Evolutionary conservation across 2,888 invertebrate genomes (phyloP), one percentile per base, ranked within the genome.

Genomic region (Ditula angustiorana): DNA sequence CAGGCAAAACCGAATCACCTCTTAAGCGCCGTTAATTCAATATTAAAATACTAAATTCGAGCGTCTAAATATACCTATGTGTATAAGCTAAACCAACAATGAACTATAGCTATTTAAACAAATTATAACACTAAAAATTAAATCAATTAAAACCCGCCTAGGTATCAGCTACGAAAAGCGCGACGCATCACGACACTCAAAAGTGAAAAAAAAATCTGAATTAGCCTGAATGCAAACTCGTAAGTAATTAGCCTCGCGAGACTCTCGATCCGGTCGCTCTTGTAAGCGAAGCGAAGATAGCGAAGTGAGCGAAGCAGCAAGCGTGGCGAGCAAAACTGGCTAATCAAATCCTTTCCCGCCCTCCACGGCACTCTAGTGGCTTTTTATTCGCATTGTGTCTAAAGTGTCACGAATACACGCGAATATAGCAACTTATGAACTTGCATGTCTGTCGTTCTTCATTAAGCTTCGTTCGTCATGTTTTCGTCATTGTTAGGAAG

Each of bases 191-290:
- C 83, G 86, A 82, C 82, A 26, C 33, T 30, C 82, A 82, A 86
- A 77, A 82, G 83, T 81, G 85, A 83, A 85, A 90, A 41, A 90
- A 90, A 91, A 89, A 87, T 8, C 10, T 80, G 87, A 91, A 91
- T 91, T 90, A 90, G 85, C 87, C 85, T 89, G 91, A 90, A 92
- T 88, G 88, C 85, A 69, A 89, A 87, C 88, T 88, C 87, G 90
- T 89, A 90, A 90, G 91, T 92, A 92, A 92, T 92, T 92, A 91
- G 92, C 90, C 92, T 83, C 88, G 86, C 85, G 92, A 88, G 92
- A 89, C 88, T 85, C 90, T 91, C 90, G 88, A 92, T 87, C 70
- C 85, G 83, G 83, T n/a, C n/a, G n/a, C 90, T 81, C 92, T 92
- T 85, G 86, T 86, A 86, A 88, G 86, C 89, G 87, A 86, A 86